Evolutionary conservation across 2,113 vertebrate genomes (phyloP), one percentile per base, ranked within the genome.

Genomic region (Phodopus roborovskii): DNA sequence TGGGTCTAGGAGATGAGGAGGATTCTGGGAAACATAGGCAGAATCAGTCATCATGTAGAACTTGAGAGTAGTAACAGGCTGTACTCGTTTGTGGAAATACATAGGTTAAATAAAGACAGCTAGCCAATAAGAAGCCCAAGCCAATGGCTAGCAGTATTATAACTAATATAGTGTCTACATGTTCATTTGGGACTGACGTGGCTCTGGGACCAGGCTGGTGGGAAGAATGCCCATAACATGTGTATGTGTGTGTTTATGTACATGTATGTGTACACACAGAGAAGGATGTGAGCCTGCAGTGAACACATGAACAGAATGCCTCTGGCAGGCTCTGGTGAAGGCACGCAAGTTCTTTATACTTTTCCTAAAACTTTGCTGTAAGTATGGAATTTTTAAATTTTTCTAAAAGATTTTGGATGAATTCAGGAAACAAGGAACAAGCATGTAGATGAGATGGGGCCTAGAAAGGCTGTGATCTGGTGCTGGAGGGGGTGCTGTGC

Each of bases 261-360:
- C 13, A 42, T 60, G 2, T 10, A 7, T 2, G 7, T 7, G 15
- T 36, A 15, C 12, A 22, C 0, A 73, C 33, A 5, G 19, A 39
- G n/a, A 50, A 26, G 39, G 53, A 22, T 4, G 26, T 1, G 24
- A 20, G 62, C 22, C 11, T 0, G 0, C 5, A 2, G 1, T 39
- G 36, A 16, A 13, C 9, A 12, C 24, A 4, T 0, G 6, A 71
- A 28, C 77, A 91, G 78, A 33, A 71, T 11, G n/a, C 33, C 7
- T 62, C 1, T 26, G 36, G 36, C n/a, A 24, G 58, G 58, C 53
- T 7, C 86, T 58, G 48, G 48, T 77, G 22, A 58, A 39, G 53
- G 5, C 30, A 28, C 5, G 48, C 28, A n/a, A 60, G 75, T 81
- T 92, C 62, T 88, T 45, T 58, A 24, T 22, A 12, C 22, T 75